Percentiles rank a stretch among this genome's conserved stretches.
Evolutionary conservation across 2,797 vertebrate species (phyloP).

Genomic region (Falco biarmicus): DNA sequence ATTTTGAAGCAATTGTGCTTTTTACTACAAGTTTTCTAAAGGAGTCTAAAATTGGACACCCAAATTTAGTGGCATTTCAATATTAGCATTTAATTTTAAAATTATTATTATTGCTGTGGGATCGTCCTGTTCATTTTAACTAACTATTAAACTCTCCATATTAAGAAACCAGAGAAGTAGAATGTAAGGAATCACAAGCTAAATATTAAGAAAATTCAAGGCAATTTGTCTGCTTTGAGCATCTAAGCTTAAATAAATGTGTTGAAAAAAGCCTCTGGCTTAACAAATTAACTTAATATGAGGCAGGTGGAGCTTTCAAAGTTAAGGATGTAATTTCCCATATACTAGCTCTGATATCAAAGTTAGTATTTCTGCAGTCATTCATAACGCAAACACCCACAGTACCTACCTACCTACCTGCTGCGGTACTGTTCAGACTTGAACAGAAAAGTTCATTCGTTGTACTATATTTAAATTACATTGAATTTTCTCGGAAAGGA

Average conservation of each 20-base stretch:
- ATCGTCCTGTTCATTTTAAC: neutral
- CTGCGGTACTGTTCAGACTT: neutral
- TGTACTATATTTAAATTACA: neutral
- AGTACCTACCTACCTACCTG: neutral
- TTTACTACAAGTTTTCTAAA: neutral
- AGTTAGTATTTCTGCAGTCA: neutral
- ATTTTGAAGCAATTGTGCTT: neutral
- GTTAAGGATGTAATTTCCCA: neutral
- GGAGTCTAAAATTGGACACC: fast-evolving
- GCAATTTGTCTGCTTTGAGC: neutral
- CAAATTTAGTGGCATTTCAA: neutral
- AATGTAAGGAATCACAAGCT: neutral
- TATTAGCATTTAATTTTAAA: fast-evolving
- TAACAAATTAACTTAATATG: neutral
- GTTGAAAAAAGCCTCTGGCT: neutral
- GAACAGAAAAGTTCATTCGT: neutral
- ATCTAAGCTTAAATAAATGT: neutral
- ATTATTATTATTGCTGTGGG: neutral
- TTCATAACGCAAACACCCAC: neutral
- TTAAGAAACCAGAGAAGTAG: neutral
- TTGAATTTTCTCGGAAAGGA: neutral
- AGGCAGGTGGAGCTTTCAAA: neutral
- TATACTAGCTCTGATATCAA: neutral
- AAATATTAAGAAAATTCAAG: neutral
- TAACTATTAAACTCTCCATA: neutral